Conservation (phyloP, 2,888 invertebrate genomes). For the Choristoneura rosaceana region DNA sequence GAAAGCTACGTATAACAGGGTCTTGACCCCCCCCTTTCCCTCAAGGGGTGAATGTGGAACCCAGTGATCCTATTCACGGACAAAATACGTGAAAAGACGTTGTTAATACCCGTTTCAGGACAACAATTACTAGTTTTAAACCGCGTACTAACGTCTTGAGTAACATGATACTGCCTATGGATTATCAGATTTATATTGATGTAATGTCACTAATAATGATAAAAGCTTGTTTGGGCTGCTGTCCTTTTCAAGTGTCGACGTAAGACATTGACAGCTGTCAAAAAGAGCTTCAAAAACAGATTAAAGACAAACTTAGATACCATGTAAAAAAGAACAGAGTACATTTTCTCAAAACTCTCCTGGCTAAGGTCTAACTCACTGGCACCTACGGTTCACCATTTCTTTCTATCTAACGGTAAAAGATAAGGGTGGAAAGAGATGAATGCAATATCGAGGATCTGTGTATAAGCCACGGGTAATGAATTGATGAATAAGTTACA, state of each 20-base stretch:
- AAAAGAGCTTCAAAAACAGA: background rate
- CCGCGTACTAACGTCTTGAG: constrained; percentile 64
- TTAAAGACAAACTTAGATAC: background rate
- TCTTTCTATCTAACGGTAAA: no score
- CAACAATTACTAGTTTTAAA: constrained; percentile 77
- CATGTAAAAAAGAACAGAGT: no score
- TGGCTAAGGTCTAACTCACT: no score
- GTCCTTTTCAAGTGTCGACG: background rate
- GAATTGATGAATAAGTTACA: no score
- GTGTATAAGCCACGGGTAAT: no score
- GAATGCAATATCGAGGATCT: no score
- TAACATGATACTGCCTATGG: constrained; percentile 81
- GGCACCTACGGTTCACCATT: no score
- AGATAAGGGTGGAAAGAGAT: no score
- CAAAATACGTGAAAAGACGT: constrained; percentile 45
- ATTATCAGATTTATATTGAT: constrained; percentile 67
- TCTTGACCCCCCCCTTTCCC: constrained; percentile 34
- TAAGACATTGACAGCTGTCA: background rate
- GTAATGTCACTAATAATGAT: background rate
- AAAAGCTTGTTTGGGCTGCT: background rate
- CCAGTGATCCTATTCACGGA: constrained; percentile 8
- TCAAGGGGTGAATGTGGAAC: background rate
- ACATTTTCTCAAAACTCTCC: no score
- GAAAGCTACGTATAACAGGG: constrained; percentile 74
- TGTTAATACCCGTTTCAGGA: constrained; percentile 50